Conservation (phyloP, 2,113 vertebrate species). For the Tiliqua scincoides region DNA sequence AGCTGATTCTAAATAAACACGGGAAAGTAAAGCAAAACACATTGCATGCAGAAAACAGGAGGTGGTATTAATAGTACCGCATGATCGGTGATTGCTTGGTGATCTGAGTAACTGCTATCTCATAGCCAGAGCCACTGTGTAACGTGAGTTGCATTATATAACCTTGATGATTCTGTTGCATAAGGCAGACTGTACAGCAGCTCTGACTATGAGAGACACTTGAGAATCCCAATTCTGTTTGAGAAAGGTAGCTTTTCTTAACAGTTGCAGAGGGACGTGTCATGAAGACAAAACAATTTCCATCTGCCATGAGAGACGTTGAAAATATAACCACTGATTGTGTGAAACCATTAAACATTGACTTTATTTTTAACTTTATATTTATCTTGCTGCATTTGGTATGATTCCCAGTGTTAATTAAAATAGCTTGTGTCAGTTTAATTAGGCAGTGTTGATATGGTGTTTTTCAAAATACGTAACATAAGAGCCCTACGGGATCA, state of each 20-base stretch:
- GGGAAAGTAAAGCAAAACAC: neutral
- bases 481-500: neutral
- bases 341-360: neutral
- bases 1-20: neutral
- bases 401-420: neutral
- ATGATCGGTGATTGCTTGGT: conserved; percentile 29
- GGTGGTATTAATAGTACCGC: conserved; percentile 9
- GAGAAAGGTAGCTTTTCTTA: conserved; percentile 25
- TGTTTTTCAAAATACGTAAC: neutral
- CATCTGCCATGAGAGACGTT: neutral
- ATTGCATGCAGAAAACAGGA: conserved; percentile 13
- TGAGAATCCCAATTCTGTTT: conserved; percentile 15
- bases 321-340: neutral
- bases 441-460: neutral
- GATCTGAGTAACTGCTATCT: neutral
- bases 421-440: neutral
- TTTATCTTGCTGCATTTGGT: neutral
- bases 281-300: neutral
- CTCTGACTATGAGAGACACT: neutral
- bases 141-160: conserved; percentile 48
- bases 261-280: neutral
- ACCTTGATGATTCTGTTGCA: conserved; percentile 43
- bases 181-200: conserved; percentile 34
- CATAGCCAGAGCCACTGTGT: neutral
- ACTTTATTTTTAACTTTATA: neutral